Percentiles rank a stretch among this genome's conserved stretches.
phyloP scores from a whole-genome alignment of 2,888 invertebrate genomes.

The Norana najaformis region DNA sequence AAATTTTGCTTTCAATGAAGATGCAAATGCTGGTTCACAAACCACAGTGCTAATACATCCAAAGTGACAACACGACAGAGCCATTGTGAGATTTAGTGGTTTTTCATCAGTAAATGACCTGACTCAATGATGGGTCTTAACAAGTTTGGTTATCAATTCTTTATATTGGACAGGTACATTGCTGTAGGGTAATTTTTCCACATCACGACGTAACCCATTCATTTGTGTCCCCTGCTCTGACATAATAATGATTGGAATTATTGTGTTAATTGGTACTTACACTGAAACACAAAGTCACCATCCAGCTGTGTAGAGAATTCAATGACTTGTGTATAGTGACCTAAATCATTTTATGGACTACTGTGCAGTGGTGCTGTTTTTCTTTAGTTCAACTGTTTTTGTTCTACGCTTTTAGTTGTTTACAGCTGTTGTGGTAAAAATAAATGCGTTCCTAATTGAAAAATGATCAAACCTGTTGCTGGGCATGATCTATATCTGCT shows the following conservation, averaged over 20 bases:
- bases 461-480: conserved; percentile 15
- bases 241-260: not conserved
- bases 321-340: too few relatives aligned
- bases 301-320: too few relatives aligned
- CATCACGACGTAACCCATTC: not conserved
- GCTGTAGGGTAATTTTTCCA: too few relatives aligned
- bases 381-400: too few relatives aligned
- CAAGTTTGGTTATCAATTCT: not conserved
- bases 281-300: not conserved
- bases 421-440: not conserved
- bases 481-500: not conserved
- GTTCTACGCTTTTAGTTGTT: not conserved
- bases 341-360: too few relatives aligned
- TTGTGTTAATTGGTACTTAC: not conserved
- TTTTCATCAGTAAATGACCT: not conserved
- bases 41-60: not conserved
- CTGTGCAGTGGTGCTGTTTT: too few relatives aligned
- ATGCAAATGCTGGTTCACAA: not conserved
- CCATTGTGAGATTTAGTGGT: not conserved
- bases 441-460: not conserved
- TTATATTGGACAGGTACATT: not conserved
- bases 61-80: not conserved
- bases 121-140: not conserved
- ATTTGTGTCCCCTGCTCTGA: not conserved
- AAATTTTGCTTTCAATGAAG: not conserved